These are phyloP conservation scores for Ceramica pisi DNA, from an alignment of 2,888 invertebrate genomes.

Conservation along the genomic window DNA sequence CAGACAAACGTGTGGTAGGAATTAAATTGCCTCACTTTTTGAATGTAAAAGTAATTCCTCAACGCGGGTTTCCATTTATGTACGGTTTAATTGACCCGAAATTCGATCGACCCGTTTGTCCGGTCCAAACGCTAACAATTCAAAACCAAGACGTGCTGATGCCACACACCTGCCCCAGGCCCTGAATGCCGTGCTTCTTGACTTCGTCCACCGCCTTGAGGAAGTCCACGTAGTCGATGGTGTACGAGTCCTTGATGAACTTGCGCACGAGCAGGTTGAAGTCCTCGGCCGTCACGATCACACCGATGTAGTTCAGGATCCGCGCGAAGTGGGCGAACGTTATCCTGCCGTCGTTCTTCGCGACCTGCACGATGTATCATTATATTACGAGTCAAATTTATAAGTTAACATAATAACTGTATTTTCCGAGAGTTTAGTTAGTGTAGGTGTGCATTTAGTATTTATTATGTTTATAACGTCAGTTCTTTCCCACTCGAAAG, in stretches of 20 bases:
- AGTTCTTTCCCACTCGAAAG: too few relatives aligned
- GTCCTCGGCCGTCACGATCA: slow-evolving; percentile 93
- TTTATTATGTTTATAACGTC: too few relatives aligned
- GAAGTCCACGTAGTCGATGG: slow-evolving; percentile 95
- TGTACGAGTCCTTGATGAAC: slow-evolving; percentile 94
- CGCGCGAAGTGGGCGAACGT: slow-evolving; percentile 95
- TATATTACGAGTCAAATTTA: not conserved
- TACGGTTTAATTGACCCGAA: too few relatives aligned
- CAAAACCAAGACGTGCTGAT: not conserved
- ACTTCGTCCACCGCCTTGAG: slow-evolving; percentile 93
- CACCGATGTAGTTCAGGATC: slow-evolving; percentile 93
- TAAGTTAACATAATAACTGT: too few relatives aligned
- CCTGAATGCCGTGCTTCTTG: slow-evolving; percentile 89
- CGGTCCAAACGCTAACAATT: not conserved
- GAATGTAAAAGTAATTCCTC: too few relatives aligned
- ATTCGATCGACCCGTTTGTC: too few relatives aligned
- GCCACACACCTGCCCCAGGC: slow-evolving; percentile 88
- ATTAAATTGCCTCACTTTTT: too few relatives aligned
- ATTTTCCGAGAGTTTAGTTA: too few relatives aligned
- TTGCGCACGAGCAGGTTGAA: slow-evolving; percentile 94
- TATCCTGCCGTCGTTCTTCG: slow-evolving; percentile 94
- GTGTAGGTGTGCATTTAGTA: too few relatives aligned
- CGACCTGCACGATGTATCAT: slow-evolving; percentile 87
- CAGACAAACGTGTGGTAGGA: too few relatives aligned
- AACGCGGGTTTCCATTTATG: too few relatives aligned